phyloP scores from a whole-genome alignment of 1,140 invertebrate species.

The Bombyx mandarina region DNA sequence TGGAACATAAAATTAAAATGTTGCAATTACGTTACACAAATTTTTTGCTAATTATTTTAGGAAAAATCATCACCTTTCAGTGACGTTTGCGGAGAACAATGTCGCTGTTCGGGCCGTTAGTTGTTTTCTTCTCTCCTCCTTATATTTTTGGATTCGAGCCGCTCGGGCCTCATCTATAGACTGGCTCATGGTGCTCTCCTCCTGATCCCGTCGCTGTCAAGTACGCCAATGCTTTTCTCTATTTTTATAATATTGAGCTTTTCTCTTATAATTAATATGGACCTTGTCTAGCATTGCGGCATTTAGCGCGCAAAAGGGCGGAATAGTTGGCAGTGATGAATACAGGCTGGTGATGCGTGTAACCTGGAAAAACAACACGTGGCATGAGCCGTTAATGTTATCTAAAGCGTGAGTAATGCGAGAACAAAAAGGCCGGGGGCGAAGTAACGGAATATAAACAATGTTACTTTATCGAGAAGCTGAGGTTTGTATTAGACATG shows the following conservation, averaged over 20 bases:
- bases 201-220: slow-evolving; percentile 34
- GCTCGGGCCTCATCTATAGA: slow-evolving; percentile 63
- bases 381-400: slow-evolving; percentile 7
- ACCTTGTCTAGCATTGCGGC: slow-evolving; percentile 58
- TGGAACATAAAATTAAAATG: slow-evolving; percentile 32
- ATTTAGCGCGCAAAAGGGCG: slow-evolving; percentile 52
- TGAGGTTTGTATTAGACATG: slow-evolving; percentile 8
- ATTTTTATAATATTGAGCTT: slow-evolving; percentile 24
- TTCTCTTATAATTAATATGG: slow-evolving; percentile 32
- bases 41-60: background rate
- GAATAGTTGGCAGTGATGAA: slow-evolving; percentile 63
- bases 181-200: slow-evolving; percentile 45
- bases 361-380: slow-evolving; percentile 21
- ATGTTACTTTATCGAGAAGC: slow-evolving; percentile 40
- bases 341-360: slow-evolving; percentile 41
- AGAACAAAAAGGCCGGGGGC: slow-evolving; percentile 21
- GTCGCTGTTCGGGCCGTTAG: slow-evolving; percentile 67
- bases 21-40: background rate
- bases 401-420: slow-evolving; percentile 21
- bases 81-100: slow-evolving; percentile 57
- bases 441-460: slow-evolving; percentile 41
- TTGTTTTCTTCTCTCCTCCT: slow-evolving; percentile 76
- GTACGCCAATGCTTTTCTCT: slow-evolving; percentile 31
- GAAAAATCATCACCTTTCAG: slow-evolving; percentile 39
- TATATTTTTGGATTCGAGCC: slow-evolving; percentile 76